phyloP scores from a whole-genome alignment of 2,113 vertebrate genomes.

The Odocoileus virginianus region DNA sequence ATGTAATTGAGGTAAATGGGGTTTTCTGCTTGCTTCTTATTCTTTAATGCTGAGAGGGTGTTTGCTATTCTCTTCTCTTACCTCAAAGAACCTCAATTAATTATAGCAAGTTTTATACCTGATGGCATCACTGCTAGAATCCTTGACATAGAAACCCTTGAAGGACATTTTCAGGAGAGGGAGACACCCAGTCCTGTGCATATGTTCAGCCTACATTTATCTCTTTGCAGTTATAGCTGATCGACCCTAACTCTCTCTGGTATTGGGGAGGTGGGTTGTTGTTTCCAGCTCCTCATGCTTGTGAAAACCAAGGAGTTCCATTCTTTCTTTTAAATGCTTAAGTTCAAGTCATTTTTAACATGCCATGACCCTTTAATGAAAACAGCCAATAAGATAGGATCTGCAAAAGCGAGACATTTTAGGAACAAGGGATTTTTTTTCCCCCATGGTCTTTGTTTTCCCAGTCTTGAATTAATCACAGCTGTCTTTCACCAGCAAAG shows the following conservation, averaged over 20 bases:
- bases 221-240: neutral
- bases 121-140: neutral
- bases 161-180: constrained; percentile 13
- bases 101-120: neutral
- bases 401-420: constrained; percentile 39
- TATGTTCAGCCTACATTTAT: neutral
- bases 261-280: neutral
- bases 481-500: constrained; percentile 48
- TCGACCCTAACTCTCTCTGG: constrained; percentile 33
- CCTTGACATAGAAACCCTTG: constrained; percentile 18
- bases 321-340: neutral
- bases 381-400: constrained; percentile 46
- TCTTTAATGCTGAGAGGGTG: constrained; percentile 35
- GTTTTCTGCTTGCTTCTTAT: constrained; percentile 30
- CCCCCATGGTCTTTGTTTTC: constrained; percentile 50
- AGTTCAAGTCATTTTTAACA: constrained; percentile 41
- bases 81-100: constrained; percentile 22
- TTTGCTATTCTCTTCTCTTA: neutral
- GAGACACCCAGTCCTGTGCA: neutral
- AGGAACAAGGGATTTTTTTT: neutral
- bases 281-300: neutral
- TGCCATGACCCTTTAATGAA: constrained; percentile 48
- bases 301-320: constrained; percentile 23
- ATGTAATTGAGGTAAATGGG: constrained; percentile 50
- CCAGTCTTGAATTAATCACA: constrained; percentile 65